phyloP scores from a whole-genome alignment of 1,140 invertebrate species.

The Grapholita molesta region DNA sequence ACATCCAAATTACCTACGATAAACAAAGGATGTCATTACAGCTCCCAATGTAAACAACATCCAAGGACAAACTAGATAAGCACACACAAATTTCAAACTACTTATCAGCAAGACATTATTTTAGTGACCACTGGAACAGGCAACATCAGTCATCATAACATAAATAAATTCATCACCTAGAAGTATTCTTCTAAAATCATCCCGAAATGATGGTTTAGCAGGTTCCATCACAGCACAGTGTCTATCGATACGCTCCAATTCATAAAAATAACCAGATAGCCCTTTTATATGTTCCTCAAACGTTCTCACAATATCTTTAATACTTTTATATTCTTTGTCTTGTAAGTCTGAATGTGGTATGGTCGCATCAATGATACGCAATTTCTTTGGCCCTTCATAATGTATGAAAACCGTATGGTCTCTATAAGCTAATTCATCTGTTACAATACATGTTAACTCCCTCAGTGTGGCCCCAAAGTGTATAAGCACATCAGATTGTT shows the following conservation, averaged over 20 bases:
- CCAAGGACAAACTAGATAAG: too few species aligned
- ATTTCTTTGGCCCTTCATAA: conserved; percentile 40
- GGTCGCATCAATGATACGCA: conserved; percentile 33
- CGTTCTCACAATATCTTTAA: conserved; percentile 40
- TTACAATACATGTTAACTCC: conserved; percentile 47
- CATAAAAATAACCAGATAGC: conserved; percentile 47
- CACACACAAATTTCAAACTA: too few species aligned
- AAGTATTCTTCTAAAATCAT: conserved; percentile 54
- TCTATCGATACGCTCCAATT: conserved; percentile 52
- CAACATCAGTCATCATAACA: too few species aligned
- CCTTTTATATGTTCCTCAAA: conserved; percentile 40
- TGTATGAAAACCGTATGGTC: conserved; percentile 46
- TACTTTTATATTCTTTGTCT: conserved; percentile 41
- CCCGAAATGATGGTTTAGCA: conserved; percentile 46
- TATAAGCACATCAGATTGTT: conserved; percentile 11
- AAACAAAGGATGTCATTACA: too few species aligned
- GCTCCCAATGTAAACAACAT: too few species aligned
- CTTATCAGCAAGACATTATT: too few species aligned
- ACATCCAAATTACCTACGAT: too few species aligned
- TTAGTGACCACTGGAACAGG: too few species aligned
- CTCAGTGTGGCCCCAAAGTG: conserved; percentile 53
- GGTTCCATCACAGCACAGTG: conserved; percentile 55
- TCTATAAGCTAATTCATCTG: conserved; percentile 35
- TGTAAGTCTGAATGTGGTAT: conserved; percentile 42
- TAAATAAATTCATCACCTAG: conserved; percentile 38